Evolutionary conservation across 2,888 invertebrate species (phyloP).

Genomic region (Agriotes lineatus): DNA sequence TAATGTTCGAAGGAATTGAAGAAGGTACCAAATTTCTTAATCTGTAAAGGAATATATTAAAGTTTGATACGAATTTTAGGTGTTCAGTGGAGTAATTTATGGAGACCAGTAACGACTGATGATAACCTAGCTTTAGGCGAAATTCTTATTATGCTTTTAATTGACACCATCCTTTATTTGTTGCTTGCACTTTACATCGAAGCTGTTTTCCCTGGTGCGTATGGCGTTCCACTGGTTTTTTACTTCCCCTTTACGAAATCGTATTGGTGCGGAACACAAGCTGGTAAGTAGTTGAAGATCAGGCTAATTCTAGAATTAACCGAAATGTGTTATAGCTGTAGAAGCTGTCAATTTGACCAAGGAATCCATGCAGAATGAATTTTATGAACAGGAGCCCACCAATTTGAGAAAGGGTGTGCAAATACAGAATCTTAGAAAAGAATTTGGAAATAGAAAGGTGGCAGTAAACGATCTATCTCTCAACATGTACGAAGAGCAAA

Average conservation of each 20-base stretch:
- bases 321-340: too few species aligned
- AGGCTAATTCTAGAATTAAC: too few species aligned
- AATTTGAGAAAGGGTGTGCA: slow-evolving; percentile 68
- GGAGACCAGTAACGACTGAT: slow-evolving; percentile 73
- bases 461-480: slow-evolving; percentile 80
- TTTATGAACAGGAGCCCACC: slow-evolving; percentile 69
- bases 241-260: slow-evolving; percentile 20
- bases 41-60: too few species aligned
- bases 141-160: slow-evolving; percentile 78
- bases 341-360: background rate
- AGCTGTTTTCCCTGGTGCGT: slow-evolving; percentile 82
- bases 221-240: slow-evolving; percentile 44
- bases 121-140: slow-evolving; percentile 78
- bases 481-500: slow-evolving; percentile 90
- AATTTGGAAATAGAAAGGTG: slow-evolving; percentile 68
- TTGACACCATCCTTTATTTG: slow-evolving; percentile 79
- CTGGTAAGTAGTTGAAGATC: background rate
- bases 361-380: slow-evolving; percentile 52
- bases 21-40: too few species aligned
- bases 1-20: slow-evolving; percentile 79
- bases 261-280: slow-evolving; percentile 28
- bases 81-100: slow-evolving; percentile 75
- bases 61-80: too few species aligned
- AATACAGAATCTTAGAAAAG: slow-evolving; percentile 73
- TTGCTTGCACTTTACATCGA: slow-evolving; percentile 87